Evolutionary conservation across 2,888 invertebrate species (phyloP).

Genomic region (Sinelater perroti): DNA sequence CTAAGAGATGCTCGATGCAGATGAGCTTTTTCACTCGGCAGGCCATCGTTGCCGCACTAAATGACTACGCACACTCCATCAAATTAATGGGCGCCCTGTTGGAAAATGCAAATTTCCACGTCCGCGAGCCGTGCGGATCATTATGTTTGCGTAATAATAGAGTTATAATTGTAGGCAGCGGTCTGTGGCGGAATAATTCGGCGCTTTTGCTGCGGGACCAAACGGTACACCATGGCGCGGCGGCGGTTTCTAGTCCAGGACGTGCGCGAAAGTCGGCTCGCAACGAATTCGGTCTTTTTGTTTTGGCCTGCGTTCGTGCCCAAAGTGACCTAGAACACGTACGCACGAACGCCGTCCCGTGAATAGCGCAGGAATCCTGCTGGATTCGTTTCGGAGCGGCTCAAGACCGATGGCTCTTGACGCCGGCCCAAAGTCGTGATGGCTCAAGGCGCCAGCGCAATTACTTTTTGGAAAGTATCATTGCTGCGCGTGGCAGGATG

Average conservation of each 20-base stretch:
- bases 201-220: conserved; percentile 8
- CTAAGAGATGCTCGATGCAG: conserved; percentile 1
- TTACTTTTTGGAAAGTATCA: conserved; percentile 28
- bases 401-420: conserved; percentile 15
- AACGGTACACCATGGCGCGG: conserved; percentile 19
- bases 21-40: conserved; percentile 15
- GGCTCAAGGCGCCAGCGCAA: conserved; percentile 23
- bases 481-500: conserved; percentile 26
- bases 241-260: conserved; percentile 7
- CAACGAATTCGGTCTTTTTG: conserved; percentile 14
- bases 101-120: not conserved
- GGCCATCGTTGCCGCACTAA: not conserved
- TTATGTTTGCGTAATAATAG: conserved; percentile 23
- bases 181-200: conserved; percentile 8
- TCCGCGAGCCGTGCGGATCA: not conserved
- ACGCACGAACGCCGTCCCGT: conserved; percentile 10
- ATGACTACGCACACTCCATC: conserved; percentile 1
- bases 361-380: conserved; percentile 12
- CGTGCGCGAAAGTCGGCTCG: conserved; percentile 10
- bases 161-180: conserved; percentile 10
- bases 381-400: conserved; percentile 16
- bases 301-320: conserved; percentile 11
- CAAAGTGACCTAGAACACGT: conserved; percentile 23
- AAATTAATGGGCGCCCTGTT: conserved; percentile 9
- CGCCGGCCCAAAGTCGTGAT: conserved; percentile 19